A percentile compares a stretch with the other conserved stretches of the same genome.
Conservation (phyloP, 2,113 vertebrate species). For the Corydoras sp. region DNA sequence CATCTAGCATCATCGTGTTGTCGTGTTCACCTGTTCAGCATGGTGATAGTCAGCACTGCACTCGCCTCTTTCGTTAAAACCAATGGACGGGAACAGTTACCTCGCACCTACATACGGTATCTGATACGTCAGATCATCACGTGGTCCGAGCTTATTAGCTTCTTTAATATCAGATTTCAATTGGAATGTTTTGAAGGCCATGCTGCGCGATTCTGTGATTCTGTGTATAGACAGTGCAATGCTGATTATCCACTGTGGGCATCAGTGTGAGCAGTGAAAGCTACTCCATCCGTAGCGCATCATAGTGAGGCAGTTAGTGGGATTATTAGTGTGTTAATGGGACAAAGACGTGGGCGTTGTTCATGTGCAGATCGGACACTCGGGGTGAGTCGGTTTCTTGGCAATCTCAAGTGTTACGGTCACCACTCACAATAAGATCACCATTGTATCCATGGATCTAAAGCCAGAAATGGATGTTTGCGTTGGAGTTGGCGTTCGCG, state of each 20-base stretch:
- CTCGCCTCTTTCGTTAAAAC: not conserved
- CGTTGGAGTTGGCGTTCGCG: not conserved
- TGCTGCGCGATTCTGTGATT: not conserved
- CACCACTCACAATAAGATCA: slow-evolving; percentile 67
- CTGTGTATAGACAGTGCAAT: slow-evolving; percentile 48
- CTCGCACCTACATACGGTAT: not conserved
- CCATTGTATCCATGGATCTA: slow-evolving; percentile 43
- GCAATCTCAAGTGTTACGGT: slow-evolving; percentile 45
- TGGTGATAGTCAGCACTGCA: slow-evolving; percentile 63
- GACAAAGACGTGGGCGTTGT: slow-evolving; percentile 51
- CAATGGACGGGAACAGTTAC: not conserved
- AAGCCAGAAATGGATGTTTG: not conserved
- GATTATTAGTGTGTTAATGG: slow-evolving; percentile 69
- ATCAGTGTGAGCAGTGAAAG: slow-evolving; percentile 60
- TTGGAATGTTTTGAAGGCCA: not conserved
- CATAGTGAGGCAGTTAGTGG: slow-evolving; percentile 58
- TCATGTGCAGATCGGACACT: slow-evolving; percentile 52
- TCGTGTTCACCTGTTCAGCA: slow-evolving; percentile 52
- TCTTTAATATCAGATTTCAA: not conserved
- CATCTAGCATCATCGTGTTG: slow-evolving; percentile 31
- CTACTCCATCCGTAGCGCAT: slow-evolving; percentile 59
- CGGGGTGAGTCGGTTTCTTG: slow-evolving; percentile 44
- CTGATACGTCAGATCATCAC: not conserved
- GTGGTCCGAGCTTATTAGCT: too few species aligned
- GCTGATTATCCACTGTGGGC: slow-evolving; percentile 63